Percentiles rank a stretch among this genome's conserved stretches.
These are phyloP conservation scores for Hippocampus kuda DNA, from an alignment of 2,797 vertebrate genomes.

Conservation along the genomic window DNA sequence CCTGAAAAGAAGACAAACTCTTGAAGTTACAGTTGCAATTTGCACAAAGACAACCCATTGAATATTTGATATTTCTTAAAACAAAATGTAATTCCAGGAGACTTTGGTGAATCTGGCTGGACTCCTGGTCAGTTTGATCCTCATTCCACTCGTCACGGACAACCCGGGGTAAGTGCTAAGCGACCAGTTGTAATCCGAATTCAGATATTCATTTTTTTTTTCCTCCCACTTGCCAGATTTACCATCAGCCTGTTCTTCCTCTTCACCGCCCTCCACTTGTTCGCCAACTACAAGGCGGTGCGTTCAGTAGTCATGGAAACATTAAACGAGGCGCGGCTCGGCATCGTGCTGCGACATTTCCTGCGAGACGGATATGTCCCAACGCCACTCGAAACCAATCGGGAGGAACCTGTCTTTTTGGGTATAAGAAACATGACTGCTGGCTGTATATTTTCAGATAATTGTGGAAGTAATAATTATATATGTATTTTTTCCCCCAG, in stretches of 20 bases:
- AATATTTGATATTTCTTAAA: too few species aligned
- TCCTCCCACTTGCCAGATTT: constrained; percentile 49
- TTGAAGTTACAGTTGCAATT: neutral
- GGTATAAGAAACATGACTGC: constrained; percentile 46
- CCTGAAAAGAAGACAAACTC: neutral
- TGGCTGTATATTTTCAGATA: neutral
- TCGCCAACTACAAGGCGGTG: constrained; percentile 83
- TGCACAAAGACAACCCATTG: too few species aligned
- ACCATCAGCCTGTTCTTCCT: constrained; percentile 76
- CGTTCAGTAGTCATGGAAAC: constrained; percentile 83
- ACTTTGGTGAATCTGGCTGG: constrained; percentile 82
- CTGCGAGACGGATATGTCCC: constrained; percentile 58
- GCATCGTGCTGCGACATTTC: constrained; percentile 67
- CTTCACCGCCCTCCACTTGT: constrained; percentile 79
- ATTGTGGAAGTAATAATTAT: neutral
- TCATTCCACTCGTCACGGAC: constrained; percentile 76
- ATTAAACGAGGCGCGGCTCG: constrained; percentile 76
- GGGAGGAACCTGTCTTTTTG: constrained; percentile 72
- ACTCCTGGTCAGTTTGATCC: constrained; percentile 74
- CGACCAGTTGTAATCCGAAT: rapidly evolving
- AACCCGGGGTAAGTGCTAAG: constrained; percentile 61
- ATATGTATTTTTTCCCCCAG: constrained; percentile 32
- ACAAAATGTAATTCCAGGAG: constrained; percentile 60
- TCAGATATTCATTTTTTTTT: neutral
- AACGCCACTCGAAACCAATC: constrained; percentile 67